Evolutionary conservation across 2,888 invertebrate genomes (phyloP).

Genomic region (Drosophila subquinaria): DNA sequence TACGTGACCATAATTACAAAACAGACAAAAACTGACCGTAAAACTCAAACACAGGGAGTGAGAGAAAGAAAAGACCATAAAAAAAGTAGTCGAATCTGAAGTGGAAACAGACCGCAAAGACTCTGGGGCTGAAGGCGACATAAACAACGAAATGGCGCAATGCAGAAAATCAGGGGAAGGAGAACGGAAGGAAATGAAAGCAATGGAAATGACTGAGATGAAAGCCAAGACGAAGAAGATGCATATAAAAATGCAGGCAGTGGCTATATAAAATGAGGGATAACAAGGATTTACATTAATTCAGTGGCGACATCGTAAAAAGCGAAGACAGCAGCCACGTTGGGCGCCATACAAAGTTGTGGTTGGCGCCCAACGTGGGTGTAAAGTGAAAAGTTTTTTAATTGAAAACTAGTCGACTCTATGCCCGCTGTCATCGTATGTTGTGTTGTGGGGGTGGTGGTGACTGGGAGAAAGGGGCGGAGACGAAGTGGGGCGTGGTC

Average conservation of each 20-base stretch:
- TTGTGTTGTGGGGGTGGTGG: constrained; percentile 4
- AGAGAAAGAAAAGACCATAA: background rate
- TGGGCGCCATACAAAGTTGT: constrained; percentile 40
- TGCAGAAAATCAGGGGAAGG: constrained; percentile 38
- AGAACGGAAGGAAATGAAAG: background rate
- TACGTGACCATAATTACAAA: constrained; percentile 75
- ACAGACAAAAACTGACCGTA: constrained; percentile 59
- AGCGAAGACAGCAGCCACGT: constrained; percentile 27
- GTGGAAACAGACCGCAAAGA: constrained; percentile 39
- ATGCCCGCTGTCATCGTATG: constrained; percentile 45
- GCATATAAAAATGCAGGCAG: constrained; percentile 61
- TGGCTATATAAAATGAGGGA: constrained; percentile 66
- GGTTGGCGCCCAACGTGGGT: constrained; percentile 18
- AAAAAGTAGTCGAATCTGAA: constrained; percentile 57
- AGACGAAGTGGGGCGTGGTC: constrained; percentile 4
- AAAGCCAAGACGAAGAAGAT: constrained; percentile 16
- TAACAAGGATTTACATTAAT: constrained; percentile 74
- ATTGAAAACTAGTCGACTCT: constrained; percentile 56
- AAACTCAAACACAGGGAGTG: constrained; percentile 36
- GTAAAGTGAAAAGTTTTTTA: constrained; percentile 55
- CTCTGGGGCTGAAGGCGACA: constrained; percentile 31
- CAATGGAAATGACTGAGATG: background rate
- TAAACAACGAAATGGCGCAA: constrained; percentile 61
- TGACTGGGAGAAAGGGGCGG: background rate
- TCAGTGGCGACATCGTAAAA: constrained; percentile 62